Base-by-base conservation (phyloP, 2,888 invertebrate species). In the Cheilosia pagana region DNA sequence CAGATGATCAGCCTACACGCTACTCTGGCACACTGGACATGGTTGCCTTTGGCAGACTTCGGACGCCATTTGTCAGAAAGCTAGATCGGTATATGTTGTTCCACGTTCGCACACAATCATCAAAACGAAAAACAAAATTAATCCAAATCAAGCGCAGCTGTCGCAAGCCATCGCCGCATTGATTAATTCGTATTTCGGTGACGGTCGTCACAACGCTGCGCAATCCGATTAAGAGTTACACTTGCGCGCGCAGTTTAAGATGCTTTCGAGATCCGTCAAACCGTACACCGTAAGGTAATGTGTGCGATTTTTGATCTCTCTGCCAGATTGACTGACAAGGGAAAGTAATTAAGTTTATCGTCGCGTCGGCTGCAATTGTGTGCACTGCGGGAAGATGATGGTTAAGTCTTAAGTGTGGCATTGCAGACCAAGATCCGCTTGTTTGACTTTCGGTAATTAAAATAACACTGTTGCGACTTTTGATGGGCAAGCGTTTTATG, bases 361-460 rank as follows among this genome's bases (percentile, higher is more conserved):
- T 71, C 55, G 70, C 31, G 52, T 71, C 55, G 70, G 35, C 52
- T 81, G 76, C 81, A 81, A 76, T 71, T 85, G 85, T 85, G 85
- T 76, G 74, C 70, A 85, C 67, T 81, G 59, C 75, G 75, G 63
- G 75, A 71, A 81, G 71, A 81, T 71, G 77, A 72, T 70, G 63
- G 62, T 28, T 50, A 63, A 68, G 52, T 60, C 57, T 28, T 50
- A 63, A 68, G 52, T 60, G 59, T 55, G 63, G 76, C 67, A 52
- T 76, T 75, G 75, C 68, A 81, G 71, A 67, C 76, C 72, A 72
- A 81, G 81, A 86, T 81, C 76, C 76, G 81, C 77, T 76, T 81
- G 72, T 86, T 77, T 86, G 72, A 86, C 86, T 86, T 86, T 86
- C 86, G 86, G 81, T 81, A 72, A 86, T 86, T 86, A 86, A 86